Evolutionary conservation across 2,888 invertebrate species (phyloP).

Genomic region (Nephrotoma flavescens): DNA sequence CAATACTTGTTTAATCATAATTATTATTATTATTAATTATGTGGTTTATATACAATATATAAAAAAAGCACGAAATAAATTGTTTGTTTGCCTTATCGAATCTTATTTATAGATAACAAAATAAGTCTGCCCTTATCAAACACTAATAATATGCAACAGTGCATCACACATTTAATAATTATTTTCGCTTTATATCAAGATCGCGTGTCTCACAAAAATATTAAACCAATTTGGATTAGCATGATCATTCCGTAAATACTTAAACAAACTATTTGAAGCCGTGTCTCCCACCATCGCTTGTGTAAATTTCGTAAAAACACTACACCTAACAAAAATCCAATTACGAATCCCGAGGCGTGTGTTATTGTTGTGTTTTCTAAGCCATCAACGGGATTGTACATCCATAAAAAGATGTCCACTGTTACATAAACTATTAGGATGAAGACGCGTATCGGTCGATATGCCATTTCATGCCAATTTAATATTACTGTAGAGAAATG

Average conservation of each 20-base stretch:
- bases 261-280: neutral
- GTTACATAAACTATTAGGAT: neutral
- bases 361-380: neutral
- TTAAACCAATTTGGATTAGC: neutral
- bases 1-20: too few species aligned
- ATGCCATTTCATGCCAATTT: neutral
- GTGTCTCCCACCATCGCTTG: neutral
- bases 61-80: too few species aligned
- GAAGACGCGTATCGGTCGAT: neutral
- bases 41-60: too few species aligned
- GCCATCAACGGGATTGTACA: neutral
- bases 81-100: too few species aligned
- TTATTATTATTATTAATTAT: too few species aligned
- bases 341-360: neutral
- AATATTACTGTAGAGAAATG: neutral
- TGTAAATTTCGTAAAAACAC: neutral
- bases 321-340: neutral
- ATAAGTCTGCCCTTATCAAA: too few species aligned
- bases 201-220: neutral
- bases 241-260: neutral
- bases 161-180: too few species aligned
- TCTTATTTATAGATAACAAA: too few species aligned
- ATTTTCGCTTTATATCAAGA: neutral
- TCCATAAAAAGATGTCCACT: neutral
- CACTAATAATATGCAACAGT: too few species aligned